A percentile compares a stretch with the other conserved stretches of the same genome.
Conservation (phyloP, 1,140 invertebrate species). For the Zeugodacus cucurbitae region DNA sequence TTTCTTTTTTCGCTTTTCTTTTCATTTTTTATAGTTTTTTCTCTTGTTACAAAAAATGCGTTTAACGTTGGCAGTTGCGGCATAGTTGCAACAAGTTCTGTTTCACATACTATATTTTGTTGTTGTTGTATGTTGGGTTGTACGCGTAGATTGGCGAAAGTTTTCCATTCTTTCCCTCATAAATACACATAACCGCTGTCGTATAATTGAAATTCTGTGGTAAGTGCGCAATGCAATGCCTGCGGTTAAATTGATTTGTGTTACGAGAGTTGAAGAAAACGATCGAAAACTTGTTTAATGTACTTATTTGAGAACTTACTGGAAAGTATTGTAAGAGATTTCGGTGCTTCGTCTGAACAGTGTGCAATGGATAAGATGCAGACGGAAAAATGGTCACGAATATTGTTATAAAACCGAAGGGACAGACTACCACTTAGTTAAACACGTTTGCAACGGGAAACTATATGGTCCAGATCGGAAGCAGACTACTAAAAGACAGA, state of each 20-base stretch:
- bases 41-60: background rate
- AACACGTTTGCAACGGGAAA: too few relatives aligned
- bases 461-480: too few relatives aligned
- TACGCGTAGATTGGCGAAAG: background rate
- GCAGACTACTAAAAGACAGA: too few relatives aligned
- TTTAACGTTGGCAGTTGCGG: slow-evolving; percentile 2
- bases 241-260: slow-evolving; percentile 24
- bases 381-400: too few relatives aligned
- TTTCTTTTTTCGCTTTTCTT: background rate
- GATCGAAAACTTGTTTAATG: background rate
- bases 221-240: background rate
- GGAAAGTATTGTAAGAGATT: too few relatives aligned
- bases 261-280: background rate
- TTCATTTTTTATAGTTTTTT: background rate
- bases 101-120: background rate
- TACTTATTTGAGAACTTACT: background rate
- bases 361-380: too few relatives aligned
- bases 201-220: slow-evolving; percentile 36
- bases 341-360: too few relatives aligned
- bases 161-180: background rate
- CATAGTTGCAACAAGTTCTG: slow-evolving; percentile 11
- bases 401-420: too few relatives aligned
- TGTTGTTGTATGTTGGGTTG: background rate
- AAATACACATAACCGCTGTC: background rate
- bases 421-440: too few relatives aligned